These are phyloP conservation scores for Cydia amplana DNA, from an alignment of 1,140 invertebrate genomes.

Conservation along the genomic window DNA sequence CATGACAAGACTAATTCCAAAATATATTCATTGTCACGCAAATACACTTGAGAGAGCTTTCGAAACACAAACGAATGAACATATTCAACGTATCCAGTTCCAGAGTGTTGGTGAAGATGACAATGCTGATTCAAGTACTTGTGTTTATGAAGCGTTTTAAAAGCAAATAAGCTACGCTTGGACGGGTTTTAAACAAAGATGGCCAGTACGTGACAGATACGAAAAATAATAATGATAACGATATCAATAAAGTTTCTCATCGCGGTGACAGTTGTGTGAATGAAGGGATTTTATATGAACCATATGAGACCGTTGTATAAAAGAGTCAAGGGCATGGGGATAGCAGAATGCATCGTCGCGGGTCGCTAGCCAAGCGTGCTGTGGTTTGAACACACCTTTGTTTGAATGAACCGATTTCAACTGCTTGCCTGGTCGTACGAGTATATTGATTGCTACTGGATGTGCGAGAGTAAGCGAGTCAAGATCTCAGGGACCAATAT, in stretches of 20 bases:
- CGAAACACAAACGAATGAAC: slow-evolving; percentile 36
- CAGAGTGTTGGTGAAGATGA: slow-evolving; percentile 39
- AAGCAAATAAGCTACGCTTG: slow-evolving; percentile 25
- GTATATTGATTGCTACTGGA: not conserved
- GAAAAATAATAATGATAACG: slow-evolving; percentile 41
- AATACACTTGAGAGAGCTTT: slow-evolving; percentile 50
- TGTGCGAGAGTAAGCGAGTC: not conserved
- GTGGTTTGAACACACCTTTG: slow-evolving; percentile 39
- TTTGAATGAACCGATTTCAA: slow-evolving; percentile 30
- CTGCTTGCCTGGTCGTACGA: not conserved
- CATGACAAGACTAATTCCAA: slow-evolving; percentile 50
- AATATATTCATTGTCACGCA: slow-evolving; percentile 43
- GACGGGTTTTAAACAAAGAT: slow-evolving; percentile 23
- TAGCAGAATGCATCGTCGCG: slow-evolving; percentile 34
- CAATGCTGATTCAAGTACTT: slow-evolving; percentile 24
- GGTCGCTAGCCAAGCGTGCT: slow-evolving; percentile 38
- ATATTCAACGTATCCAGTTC: not conserved
- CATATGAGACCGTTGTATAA: slow-evolving; percentile 29
- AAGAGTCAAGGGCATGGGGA: slow-evolving; percentile 34
- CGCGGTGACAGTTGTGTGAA: slow-evolving; percentile 3
- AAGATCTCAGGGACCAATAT: not conserved
- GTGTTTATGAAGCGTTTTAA: slow-evolving; percentile 12
- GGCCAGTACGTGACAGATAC: slow-evolving; percentile 45
- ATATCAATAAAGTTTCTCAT: slow-evolving; percentile 20
- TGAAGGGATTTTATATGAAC: slow-evolving; percentile 7